Base-by-base conservation (phyloP, 2,113 vertebrate species). In the Erythrolamprus reginae region DNA sequence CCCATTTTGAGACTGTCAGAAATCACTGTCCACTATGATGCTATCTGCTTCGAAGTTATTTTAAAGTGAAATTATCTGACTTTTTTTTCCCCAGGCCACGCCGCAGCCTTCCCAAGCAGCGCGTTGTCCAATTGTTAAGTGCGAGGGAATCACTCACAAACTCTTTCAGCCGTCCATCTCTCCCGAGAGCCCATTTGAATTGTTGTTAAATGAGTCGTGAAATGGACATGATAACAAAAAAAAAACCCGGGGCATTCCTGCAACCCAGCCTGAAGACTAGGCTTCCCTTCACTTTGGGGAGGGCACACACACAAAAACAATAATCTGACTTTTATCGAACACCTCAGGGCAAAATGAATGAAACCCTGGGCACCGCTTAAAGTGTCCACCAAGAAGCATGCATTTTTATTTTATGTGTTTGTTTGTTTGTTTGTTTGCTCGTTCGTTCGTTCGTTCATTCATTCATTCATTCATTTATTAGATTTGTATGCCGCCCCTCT, bases 191-290 rank as follows among this genome's bases (percentile, higher is more conserved):
- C 93, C 90, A 19, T n/a, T 85, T 1, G 2, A 0, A 84, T 84
- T 50, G 89, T 50, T 1, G 88, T 87, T 90, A 85, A 94, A 84
- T 42, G 84, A 88, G 28, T 28, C 85, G 48, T 93, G 96, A 93
- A 92, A 94, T 0, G 82, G 45, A 61, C 6, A 47, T 87, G 0
- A 58, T 28, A 89, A 89, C 89, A 84, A 84, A 45, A 77, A 58
- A 61, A n/a, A n/a, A n/a, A n/a, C n/a, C n/a, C n/a, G 5, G 9
- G 4, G 42, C 24, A 7, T 48, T 89, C 24, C 45, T 58, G 52
- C n/a, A n/a, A n/a, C n/a, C 50, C 23, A 23, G 33, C 8, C 13
- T 33, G 51, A 48, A 28, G 28, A 42, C 9, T 23, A 48, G 4
- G 82, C 51, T 0, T 33, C 24, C 19, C 17, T 19, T 10, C 15